Conservation (phyloP, 2,888 invertebrate species). For the Hemithea aestivaria region DNA sequence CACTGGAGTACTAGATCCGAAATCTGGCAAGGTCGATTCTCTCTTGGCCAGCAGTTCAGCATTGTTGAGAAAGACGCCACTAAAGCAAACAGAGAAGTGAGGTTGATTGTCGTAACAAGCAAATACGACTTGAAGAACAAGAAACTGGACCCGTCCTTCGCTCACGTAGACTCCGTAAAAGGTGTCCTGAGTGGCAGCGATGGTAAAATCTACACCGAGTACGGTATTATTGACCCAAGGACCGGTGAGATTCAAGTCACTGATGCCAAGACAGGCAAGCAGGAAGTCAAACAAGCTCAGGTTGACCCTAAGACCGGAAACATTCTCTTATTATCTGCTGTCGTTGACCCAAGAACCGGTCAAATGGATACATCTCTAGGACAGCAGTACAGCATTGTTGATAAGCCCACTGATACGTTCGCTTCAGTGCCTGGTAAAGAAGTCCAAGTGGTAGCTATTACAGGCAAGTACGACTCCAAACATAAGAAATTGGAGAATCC, state of each 20-base stretch:
- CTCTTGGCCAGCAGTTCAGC: constrained; percentile 83
- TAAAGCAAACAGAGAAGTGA: constrained; percentile 80
- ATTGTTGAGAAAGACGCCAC: constrained; percentile 83
- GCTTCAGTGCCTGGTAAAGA: constrained; percentile 63
- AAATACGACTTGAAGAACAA: constrained; percentile 78
- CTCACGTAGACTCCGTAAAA: constrained; percentile 68
- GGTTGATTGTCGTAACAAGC: constrained; percentile 80
- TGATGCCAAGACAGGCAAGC: constrained; percentile 64
- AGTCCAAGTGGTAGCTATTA: constrained; percentile 79
- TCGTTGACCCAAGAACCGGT: constrained; percentile 79
- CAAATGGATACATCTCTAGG: constrained; percentile 77
- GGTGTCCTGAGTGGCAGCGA: constrained; percentile 77
- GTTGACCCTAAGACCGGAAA: constrained; percentile 76
- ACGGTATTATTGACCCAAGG: constrained; percentile 81
- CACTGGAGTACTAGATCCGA: constrained; percentile 81
- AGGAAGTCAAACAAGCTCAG: constrained; percentile 61
- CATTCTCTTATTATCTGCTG: constrained; percentile 73
- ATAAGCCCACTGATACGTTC: constrained; percentile 75
- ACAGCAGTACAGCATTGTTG: constrained; percentile 80
- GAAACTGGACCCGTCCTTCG: constrained; percentile 75
- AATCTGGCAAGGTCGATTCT: constrained; percentile 83
- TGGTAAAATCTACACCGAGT: constrained; percentile 81
- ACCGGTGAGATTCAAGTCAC: constrained; percentile 73
- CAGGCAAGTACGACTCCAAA: constrained; percentile 80
- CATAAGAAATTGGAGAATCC: constrained; percentile 79